Evolutionary conservation across 2,888 invertebrate species (phyloP), one percentile per base, ranked within the genome.

Genomic region (Apodemia mormo): DNA sequence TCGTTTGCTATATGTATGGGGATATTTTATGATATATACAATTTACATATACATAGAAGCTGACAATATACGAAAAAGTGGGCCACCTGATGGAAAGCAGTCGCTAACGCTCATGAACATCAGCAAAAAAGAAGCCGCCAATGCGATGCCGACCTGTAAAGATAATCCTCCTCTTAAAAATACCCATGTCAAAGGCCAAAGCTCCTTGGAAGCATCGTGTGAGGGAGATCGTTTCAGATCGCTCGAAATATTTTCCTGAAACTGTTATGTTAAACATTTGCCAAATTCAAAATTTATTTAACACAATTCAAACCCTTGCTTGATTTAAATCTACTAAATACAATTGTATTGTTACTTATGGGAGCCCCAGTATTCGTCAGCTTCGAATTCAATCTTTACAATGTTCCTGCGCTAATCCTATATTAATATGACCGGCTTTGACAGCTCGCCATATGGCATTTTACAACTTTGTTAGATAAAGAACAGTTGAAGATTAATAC

Each of bases 381-480:
- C 74, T 77, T 84, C 85, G 82, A 82, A 88, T 85, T 86, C 83
- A 83, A 89, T 90, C 83, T 80, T 79, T 79, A 76, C 76, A 78
- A 80, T 82, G 79, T 80, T 81, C 33, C 81, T 81, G 82, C 78
- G 78, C 82, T 89, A 92, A 92, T 90, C 92, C 85, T 70, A 72
- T 73, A 74, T 77, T 72, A 73, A 70, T 69, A 68, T 72, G 80
- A 77, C 79, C 77, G 75, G 85, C 85, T 85, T 87, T 85, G 76
- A 76, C 78, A 75, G 77, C 75, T 76, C 76, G 83, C 89, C 91
- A 92, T 90, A 91, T 92, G 92, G 84, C 88, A 85, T 88, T 90
- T 90, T 87, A 78, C 69, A 75, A 70, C 71, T 70, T 54, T 45
- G 45, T 45, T 70, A 79, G 80, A 86, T 85, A 87, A 87, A 83